phyloP scores from a whole-genome alignment of 1,140 invertebrate species.

The Gonioctena quinquepunctata region DNA sequence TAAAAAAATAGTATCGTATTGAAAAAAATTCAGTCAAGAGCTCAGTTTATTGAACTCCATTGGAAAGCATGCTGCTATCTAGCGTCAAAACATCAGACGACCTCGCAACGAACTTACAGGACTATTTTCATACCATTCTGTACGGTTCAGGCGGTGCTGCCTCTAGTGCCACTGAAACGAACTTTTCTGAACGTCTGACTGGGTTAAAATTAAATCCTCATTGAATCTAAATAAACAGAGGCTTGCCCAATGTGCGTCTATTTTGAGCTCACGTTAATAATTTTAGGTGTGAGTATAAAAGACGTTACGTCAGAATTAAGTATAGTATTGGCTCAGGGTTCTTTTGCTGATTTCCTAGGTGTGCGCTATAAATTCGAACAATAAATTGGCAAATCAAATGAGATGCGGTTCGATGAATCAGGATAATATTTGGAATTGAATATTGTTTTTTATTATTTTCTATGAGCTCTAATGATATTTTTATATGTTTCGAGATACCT shows the following conservation, averaged over 20 bases:
- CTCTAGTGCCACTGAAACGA: conserved; percentile 6
- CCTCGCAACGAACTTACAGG: not conserved
- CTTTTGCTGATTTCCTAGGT: not conserved
- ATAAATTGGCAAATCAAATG: too few relatives aligned
- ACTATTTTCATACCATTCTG: not conserved
- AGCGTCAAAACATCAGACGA: not conserved
- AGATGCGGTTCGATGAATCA: too few relatives aligned
- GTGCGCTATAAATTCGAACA: not conserved
- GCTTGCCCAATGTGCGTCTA: conserved; percentile 1
- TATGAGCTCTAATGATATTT: too few relatives aligned
- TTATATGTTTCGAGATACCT: too few relatives aligned
- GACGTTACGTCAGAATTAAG: conserved; percentile 15
- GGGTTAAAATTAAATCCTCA: not conserved
- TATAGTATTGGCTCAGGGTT: conserved; percentile 10
- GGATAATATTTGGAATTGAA: too few relatives aligned
- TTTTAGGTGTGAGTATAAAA: conserved; percentile 12
- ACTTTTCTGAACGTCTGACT: not conserved
- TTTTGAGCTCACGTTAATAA: conserved; percentile 11
- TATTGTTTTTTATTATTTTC: too few relatives aligned
- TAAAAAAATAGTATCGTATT: too few relatives aligned
- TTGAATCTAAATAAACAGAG: conserved; percentile 22
- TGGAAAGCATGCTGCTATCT: conserved; percentile 10
- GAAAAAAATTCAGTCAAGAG: too few relatives aligned
- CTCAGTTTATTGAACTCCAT: not conserved
- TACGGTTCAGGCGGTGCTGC: conserved; percentile 13